These are phyloP conservation scores for Theropithecus gelada DNA, from an alignment of 2,113 vertebrate genomes.

Conservation along the genomic window DNA sequence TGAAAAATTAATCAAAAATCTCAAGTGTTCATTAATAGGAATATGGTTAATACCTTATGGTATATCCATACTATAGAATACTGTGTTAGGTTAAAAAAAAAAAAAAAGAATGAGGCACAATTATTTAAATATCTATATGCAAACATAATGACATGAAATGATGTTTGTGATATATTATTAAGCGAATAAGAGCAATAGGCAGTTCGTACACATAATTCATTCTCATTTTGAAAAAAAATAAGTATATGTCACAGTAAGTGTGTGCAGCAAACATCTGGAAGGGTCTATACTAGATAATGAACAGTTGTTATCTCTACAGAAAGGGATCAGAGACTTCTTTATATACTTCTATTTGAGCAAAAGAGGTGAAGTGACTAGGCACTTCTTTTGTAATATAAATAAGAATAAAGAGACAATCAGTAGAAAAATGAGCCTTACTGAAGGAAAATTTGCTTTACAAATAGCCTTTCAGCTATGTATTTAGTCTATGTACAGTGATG, in stretches of 20 bases:
- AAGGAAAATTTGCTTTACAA: conserved; percentile 14
- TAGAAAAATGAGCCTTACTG: background rate
- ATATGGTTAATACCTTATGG: background rate
- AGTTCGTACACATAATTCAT: background rate
- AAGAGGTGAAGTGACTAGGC: background rate
- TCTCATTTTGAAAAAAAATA: background rate
- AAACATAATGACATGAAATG: background rate
- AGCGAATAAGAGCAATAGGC: background rate
- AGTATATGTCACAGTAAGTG: background rate
- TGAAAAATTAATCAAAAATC: conserved; percentile 12
- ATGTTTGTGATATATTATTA: background rate
- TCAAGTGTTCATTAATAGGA: background rate
- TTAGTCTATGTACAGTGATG: background rate
- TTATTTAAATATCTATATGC: background rate
- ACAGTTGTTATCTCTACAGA: background rate
- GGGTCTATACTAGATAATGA: background rate
- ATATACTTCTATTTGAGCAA: background rate
- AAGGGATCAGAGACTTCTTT: background rate
- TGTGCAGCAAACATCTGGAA: background rate
- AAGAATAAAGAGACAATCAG: background rate
- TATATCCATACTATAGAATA: background rate
- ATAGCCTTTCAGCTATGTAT: conserved; percentile 14
- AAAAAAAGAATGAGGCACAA: background rate
- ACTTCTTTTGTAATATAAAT: background rate
- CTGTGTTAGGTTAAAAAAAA: background rate